Evolutionary conservation across 2,888 invertebrate species (phyloP).

Genomic region (Acrobasis repandana): DNA sequence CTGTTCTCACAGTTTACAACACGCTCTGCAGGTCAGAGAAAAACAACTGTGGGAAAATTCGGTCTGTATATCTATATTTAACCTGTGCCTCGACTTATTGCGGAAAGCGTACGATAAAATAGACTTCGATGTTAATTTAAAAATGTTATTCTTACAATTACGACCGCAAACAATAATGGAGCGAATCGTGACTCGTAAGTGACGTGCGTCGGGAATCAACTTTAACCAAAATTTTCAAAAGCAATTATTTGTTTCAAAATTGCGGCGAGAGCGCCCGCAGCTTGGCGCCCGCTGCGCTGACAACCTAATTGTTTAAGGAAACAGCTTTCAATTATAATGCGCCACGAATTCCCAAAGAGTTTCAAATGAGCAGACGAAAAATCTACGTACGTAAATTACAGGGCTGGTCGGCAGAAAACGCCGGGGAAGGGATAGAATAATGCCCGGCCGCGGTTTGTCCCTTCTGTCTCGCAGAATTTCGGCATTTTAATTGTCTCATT

Average conservation of each 20-base stretch:
- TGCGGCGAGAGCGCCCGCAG: conserved; percentile 41
- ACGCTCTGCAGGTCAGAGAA: conserved; percentile 47
- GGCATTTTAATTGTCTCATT: conserved; percentile 61
- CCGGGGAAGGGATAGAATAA: conserved; percentile 46
- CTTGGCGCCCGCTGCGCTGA: conserved; percentile 46
- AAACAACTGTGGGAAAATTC: conserved; percentile 66
- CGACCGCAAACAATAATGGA: conserved; percentile 32
- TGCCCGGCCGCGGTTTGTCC: conserved; percentile 51
- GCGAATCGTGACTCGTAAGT: conserved; percentile 37
- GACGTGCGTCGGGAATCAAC: conserved; percentile 48
- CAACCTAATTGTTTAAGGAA: conserved; percentile 63
- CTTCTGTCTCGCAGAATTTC: conserved; percentile 44
- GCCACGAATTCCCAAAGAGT: conserved; percentile 41
- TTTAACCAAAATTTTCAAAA: conserved; percentile 51
- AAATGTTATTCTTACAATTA: conserved; percentile 21
- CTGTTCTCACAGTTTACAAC: conserved; percentile 64
- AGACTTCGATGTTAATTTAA: conserved; percentile 11
- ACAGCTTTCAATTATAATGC: conserved; percentile 58
- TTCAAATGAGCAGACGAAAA: conserved; percentile 47
- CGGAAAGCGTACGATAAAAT: conserved; percentile 12
- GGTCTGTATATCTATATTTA: conserved; percentile 45
- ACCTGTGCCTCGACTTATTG: conserved; percentile 17
- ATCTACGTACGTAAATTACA: conserved; percentile 47
- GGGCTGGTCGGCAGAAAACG: conserved; percentile 41
- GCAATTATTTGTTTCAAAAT: conserved; percentile 64